Percentiles rank a stretch among this genome's conserved stretches.
phyloP scores from a whole-genome alignment of 2,888 invertebrate genomes.

The Mechanitis mazaeus region DNA sequence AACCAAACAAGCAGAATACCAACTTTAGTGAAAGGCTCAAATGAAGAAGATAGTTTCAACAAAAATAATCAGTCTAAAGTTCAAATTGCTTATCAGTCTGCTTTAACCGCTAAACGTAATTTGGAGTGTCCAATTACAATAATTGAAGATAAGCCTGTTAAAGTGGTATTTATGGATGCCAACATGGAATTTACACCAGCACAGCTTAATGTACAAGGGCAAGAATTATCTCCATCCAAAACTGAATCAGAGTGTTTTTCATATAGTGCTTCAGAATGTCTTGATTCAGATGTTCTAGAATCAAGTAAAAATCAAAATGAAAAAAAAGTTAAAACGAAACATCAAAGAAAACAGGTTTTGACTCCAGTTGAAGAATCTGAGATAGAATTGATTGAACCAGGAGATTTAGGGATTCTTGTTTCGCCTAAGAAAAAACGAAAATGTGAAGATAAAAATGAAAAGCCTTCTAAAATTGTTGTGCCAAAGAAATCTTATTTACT shows the following conservation, averaged over 20 bases:
- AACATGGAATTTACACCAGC: constrained; percentile 47
- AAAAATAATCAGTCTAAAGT: constrained; percentile 63
- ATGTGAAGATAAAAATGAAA: constrained; percentile 56
- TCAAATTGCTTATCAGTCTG: constrained; percentile 64
- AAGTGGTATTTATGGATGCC: constrained; percentile 62
- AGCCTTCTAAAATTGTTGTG: constrained; percentile 47
- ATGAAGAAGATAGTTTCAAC: constrained; percentile 43
- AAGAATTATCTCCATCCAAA: constrained; percentile 56
- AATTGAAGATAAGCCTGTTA: constrained; percentile 69
- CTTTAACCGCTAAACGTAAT: constrained; percentile 58
- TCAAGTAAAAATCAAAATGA: constrained; percentile 48
- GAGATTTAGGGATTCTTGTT: constrained; percentile 51
- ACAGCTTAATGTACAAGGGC: constrained; percentile 57
- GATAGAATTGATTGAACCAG: constrained; percentile 64
- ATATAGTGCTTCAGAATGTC: constrained; percentile 47
- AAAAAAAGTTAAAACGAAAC: constrained; percentile 56
- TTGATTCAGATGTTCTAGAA: constrained; percentile 54
- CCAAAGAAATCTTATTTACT: constrained; percentile 67
- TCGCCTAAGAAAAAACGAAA: constrained; percentile 65
- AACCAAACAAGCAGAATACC: constrained; percentile 39
- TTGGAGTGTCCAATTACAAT: constrained; percentile 57
- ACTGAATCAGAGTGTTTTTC: constrained; percentile 40
- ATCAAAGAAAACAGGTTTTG: constrained; percentile 70
- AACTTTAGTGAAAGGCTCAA: constrained; percentile 33
- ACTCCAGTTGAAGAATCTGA: constrained; percentile 68